These are phyloP conservation scores for Taxidea taxus DNA, from an alignment of 2,113 vertebrate genomes.

Conservation along the genomic window DNA sequence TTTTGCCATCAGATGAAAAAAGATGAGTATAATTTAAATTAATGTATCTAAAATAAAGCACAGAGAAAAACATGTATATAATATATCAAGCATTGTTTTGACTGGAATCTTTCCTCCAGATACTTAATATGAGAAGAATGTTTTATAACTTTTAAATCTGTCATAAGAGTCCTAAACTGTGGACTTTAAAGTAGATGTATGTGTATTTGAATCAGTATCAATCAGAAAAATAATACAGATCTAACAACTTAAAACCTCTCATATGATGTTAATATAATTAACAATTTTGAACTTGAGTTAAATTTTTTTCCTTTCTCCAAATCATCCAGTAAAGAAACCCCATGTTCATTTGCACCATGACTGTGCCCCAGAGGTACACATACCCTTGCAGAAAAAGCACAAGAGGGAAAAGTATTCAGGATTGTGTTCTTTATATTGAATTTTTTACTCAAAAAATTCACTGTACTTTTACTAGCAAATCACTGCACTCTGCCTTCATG, in stretches of 20 bases:
- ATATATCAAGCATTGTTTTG: constrained; percentile 69
- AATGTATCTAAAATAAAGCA: constrained; percentile 54
- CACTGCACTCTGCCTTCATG: background rate
- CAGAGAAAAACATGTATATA: constrained; percentile 57
- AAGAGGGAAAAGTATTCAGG: background rate
- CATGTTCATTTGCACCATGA: background rate
- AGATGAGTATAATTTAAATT: constrained; percentile 10
- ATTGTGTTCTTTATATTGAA: constrained; percentile 24
- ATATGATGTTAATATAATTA: background rate
- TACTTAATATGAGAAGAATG: constrained; percentile 69
- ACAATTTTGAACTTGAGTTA: background rate
- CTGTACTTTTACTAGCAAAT: constrained; percentile 39
- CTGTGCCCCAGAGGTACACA: background rate
- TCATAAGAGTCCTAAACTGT: constrained; percentile 74
- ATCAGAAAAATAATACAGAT: constrained; percentile 80
- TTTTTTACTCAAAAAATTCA: constrained; percentile 41
- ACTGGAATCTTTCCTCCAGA: constrained; percentile 52
- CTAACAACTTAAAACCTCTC: constrained; percentile 37
- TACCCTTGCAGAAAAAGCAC: background rate
- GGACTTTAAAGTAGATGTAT: constrained; percentile 72
- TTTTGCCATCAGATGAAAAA: constrained; percentile 58
- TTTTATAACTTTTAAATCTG: constrained; percentile 77
- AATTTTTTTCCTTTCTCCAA: background rate
- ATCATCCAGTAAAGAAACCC: background rate
- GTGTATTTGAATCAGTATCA: constrained; percentile 79